A percentile compares a stretch with the other conserved stretches of the same genome.
These are phyloP conservation scores for Acleris sparsana DNA, from an alignment of 2,888 invertebrate genomes.

Conservation along the genomic window DNA sequence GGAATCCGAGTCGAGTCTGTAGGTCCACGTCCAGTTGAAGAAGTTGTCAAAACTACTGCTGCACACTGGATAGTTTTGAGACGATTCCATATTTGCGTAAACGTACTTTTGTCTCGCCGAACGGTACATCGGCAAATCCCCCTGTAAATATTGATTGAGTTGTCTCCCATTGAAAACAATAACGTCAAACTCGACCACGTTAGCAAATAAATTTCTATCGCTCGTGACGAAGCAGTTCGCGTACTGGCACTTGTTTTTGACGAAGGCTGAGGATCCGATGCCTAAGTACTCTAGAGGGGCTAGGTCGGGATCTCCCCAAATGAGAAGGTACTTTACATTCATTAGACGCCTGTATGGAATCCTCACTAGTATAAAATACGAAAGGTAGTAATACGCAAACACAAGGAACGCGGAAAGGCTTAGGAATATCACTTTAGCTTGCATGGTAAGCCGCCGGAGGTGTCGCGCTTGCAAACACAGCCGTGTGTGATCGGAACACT, in stretches of 20 bases:
- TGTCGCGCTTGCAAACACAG: background rate
- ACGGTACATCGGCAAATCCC: slow-evolving; percentile 47
- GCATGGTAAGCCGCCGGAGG: background rate
- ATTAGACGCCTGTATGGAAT: background rate
- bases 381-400: background rate
- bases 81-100: slow-evolving; percentile 57
- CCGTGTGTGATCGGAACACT: background rate
- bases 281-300: slow-evolving; percentile 56
- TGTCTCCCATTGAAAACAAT: slow-evolving; percentile 59
- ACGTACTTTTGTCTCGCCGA: slow-evolving; percentile 57
- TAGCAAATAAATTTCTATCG: slow-evolving; percentile 46
- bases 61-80: slow-evolving; percentile 55
- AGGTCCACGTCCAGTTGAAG: slow-evolving; percentile 67
- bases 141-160: slow-evolving; percentile 38
- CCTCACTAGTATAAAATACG: background rate
- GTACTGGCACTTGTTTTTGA: slow-evolving; percentile 52
- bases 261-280: slow-evolving; percentile 51
- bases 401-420: background rate
- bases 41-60: slow-evolving; percentile 47
- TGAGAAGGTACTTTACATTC: slow-evolving; percentile 15
- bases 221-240: slow-evolving; percentile 61
- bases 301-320: background rate
- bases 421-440: background rate
- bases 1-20: slow-evolving; percentile 54
- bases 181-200: slow-evolving; percentile 55